Conservation (phyloP, 2,797 vertebrate species). For the Sitta carolinensis region DNA sequence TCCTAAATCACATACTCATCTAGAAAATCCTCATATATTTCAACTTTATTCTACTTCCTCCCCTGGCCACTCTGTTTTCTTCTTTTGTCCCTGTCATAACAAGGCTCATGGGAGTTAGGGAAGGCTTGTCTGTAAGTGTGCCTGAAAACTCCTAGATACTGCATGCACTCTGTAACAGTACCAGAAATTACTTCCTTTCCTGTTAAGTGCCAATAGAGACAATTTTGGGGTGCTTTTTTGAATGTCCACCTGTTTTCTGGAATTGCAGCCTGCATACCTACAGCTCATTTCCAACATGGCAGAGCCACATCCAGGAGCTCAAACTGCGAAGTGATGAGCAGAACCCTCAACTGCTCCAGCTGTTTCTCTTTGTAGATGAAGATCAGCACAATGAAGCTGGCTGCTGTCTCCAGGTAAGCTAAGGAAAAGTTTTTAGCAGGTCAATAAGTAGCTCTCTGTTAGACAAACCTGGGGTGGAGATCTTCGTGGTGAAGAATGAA, state of each 20-base stretch:
- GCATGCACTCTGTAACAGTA: not conserved
- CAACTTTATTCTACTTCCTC: not conserved
- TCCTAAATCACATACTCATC: not conserved
- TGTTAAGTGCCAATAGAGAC: not conserved
- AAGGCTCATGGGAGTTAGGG: not conserved
- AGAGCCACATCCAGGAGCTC: not conserved
- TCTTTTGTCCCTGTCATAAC: not conserved
- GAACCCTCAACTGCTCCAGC: not conserved
- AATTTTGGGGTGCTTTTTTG: not conserved
- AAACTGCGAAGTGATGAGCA: not conserved
- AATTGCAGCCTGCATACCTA: not conserved
- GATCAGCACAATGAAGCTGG: slow-evolving; percentile 79
- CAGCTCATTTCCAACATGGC: not conserved
- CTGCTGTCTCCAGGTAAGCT: slow-evolving; percentile 72
- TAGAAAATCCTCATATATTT: not conserved
- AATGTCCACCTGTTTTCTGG: not conserved
- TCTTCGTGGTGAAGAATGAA: not conserved
- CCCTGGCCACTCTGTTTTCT: not conserved
- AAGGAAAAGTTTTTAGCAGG: not conserved
- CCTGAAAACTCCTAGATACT: not conserved
- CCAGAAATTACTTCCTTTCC: not conserved
- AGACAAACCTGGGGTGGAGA: not conserved
- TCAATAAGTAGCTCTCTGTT: not conserved
- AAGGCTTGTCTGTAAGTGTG: not conserved
- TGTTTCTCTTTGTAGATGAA: slow-evolving; percentile 69